Evolutionary conservation across 2,113 vertebrate genomes (phyloP).

Genomic region (pig (Sus scrofa)): DNA sequence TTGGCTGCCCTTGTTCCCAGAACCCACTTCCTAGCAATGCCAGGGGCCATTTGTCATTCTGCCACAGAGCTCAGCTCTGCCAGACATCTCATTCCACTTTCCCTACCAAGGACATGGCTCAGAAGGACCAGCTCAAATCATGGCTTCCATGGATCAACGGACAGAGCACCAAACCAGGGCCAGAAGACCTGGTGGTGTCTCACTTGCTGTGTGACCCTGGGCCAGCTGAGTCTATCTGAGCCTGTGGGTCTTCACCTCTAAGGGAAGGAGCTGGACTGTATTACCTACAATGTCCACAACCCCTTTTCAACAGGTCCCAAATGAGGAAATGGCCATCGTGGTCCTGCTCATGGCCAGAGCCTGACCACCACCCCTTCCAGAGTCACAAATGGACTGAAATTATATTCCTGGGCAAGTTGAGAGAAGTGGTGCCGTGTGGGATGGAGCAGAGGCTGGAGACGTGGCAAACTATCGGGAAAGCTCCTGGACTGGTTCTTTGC

Average conservation of each 20-base stretch:
- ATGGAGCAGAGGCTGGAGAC: background rate
- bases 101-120: constrained; percentile 55
- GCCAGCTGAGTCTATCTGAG: background rate
- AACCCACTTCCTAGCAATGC: constrained; percentile 71
- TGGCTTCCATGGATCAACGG: background rate
- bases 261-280: background rate
- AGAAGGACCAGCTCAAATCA: background rate
- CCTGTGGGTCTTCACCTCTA: background rate
- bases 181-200: background rate
- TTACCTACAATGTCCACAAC: background rate
- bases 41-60: constrained; percentile 66
- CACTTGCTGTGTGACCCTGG: background rate
- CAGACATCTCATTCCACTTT: constrained; percentile 64
- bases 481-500: rapidly evolving
- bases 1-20: constrained; percentile 71
- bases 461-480: background rate
- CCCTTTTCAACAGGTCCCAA: background rate
- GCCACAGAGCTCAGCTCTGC: constrained; percentile 59
- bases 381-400: background rate
- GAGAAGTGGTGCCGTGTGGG: rapidly evolving
- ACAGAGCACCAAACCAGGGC: background rate
- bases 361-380: too few species aligned
- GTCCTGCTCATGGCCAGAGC: background rate
- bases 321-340: background rate
- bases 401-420: rapidly evolving